Evolutionary conservation across 2,797 vertebrate species (phyloP), one percentile per base, ranked within the genome.

Genomic region (Hippopotamyrus pictus): DNA sequence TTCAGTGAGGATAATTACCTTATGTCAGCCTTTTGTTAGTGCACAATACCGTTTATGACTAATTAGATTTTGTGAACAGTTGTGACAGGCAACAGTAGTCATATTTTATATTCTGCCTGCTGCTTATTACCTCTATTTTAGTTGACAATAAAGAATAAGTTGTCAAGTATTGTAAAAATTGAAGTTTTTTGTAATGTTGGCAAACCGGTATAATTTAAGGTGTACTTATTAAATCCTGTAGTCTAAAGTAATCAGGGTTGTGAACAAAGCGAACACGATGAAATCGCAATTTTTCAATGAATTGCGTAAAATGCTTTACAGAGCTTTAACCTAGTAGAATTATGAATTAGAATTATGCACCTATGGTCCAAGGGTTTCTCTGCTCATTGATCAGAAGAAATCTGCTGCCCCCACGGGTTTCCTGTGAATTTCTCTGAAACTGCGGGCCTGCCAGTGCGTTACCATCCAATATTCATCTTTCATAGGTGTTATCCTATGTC

Each of bases 331-430:
- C 41, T 17, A 11, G 41, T 82, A 46, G 41, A 46, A 82, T 9
- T 82, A 8, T 46, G 41, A 46, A 33, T 22, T 82, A 1, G 14
- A n/a, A n/a, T n/a, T 54, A 53, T 87, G 44, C 19, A n/a, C 9
- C 44, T 57, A 6, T 29, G 37, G 5, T 54, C 12, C 85, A 14
- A 51, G 12, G 85, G 53, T 57, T 54, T 57, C 33, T 88, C 44
- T 57, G 51, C 85, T 87, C 29, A 17, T 85, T 87, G 54, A 41
- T 88, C 87, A 29, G 41, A 65, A 88, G 86, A 87, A 87, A 87
- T 33, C 86, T 87, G 86, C 53, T 62, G 7, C 46, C 6, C 5
- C 46, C 48, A 25, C 4, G 12, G 48, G 41, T 88, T 88, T 88
- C 85, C 50, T 88, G 19, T 69, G 19, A 76, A 48, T 85, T 85